Conservation (phyloP, 1,140 invertebrate genomes). For the Bicyclus anynana region DNA sequence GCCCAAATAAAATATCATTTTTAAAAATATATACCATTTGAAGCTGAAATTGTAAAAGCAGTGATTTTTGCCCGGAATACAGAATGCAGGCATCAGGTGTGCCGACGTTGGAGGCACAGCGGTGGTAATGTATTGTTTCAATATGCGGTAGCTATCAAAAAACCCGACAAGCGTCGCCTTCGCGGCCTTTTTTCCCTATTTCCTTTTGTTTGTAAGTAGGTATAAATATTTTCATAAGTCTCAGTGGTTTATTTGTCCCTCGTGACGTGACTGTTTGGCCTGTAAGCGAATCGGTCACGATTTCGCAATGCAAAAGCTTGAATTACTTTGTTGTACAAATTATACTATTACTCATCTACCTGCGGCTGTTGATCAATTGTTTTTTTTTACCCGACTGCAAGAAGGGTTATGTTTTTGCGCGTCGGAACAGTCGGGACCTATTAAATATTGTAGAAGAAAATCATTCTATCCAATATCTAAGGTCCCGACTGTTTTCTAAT, state of each 20-base stretch:
- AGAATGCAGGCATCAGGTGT: constrained; percentile 40
- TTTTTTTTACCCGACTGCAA: too few species aligned
- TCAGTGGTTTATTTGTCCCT: constrained; percentile 19
- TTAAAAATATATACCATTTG: not conserved
- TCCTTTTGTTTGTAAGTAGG: constrained; percentile 14
- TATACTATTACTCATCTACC: not conserved
- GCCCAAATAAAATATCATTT: too few species aligned
- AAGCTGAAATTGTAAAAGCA: constrained; percentile 22
- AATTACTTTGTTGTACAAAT: not conserved
- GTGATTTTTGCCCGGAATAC: constrained; percentile 29
- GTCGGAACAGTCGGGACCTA: too few species aligned
- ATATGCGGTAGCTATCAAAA: constrained; percentile 34
- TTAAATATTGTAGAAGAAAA: too few species aligned
- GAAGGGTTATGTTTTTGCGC: too few species aligned
- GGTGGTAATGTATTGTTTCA: constrained; percentile 42
- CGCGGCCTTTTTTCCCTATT: constrained; percentile 24
- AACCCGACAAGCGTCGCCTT: constrained; percentile 24
- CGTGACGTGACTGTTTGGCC: constrained; percentile 27
- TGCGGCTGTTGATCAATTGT: too few species aligned
- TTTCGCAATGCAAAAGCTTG: not conserved
- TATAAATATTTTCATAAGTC: constrained; percentile 22
- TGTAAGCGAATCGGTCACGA: constrained; percentile 27
- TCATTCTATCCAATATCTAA: too few species aligned
- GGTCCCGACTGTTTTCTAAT: too few species aligned
- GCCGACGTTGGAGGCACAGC: constrained; percentile 24